Evolutionary conservation across 1,140 invertebrate species (phyloP).

Genomic region (Drosophila takahashii): DNA sequence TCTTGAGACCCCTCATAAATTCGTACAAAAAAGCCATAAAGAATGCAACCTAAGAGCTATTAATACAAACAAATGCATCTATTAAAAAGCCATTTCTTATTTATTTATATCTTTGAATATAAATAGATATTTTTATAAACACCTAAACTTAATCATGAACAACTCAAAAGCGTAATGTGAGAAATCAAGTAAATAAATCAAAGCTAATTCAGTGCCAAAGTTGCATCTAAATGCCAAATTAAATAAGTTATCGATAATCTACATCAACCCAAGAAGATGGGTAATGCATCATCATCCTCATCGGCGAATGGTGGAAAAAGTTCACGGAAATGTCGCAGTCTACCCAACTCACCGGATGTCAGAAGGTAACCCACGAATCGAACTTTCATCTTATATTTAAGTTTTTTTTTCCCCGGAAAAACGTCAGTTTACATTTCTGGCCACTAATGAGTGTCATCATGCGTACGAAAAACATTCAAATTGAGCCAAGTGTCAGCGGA

Average conservation of each 20-base stretch:
- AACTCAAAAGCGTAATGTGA: slow-evolving; percentile 25
- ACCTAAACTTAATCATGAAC: background rate
- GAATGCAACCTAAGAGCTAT: slow-evolving; percentile 14
- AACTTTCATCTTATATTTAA: background rate
- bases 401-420: slow-evolving; percentile 29
- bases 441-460: slow-evolving; percentile 74
- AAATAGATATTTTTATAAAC: background rate
- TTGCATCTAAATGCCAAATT: slow-evolving; percentile 69
- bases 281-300: slow-evolving; percentile 85
- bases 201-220: slow-evolving; percentile 65
- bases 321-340: slow-evolving; percentile 87
- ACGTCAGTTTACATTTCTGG: slow-evolving; percentile 32
- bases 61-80: background rate
- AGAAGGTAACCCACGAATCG: slow-evolving; percentile 85
- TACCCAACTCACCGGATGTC: slow-evolving; percentile 89
- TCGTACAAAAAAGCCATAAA: slow-evolving; percentile 1
- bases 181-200: background rate
- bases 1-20: background rate
- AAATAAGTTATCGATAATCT: slow-evolving; percentile 37
- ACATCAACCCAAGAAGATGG: slow-evolving; percentile 85
- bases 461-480: slow-evolving; percentile 44
- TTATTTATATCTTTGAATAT: background rate
- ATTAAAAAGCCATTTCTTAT: slow-evolving; percentile 5
- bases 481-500: slow-evolving; percentile 70
- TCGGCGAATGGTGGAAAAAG: slow-evolving; percentile 70